Evolutionary conservation across 2,797 vertebrate species (phyloP), one percentile per base, ranked within the genome.

Genomic region (Sebastes nivosus): DNA sequence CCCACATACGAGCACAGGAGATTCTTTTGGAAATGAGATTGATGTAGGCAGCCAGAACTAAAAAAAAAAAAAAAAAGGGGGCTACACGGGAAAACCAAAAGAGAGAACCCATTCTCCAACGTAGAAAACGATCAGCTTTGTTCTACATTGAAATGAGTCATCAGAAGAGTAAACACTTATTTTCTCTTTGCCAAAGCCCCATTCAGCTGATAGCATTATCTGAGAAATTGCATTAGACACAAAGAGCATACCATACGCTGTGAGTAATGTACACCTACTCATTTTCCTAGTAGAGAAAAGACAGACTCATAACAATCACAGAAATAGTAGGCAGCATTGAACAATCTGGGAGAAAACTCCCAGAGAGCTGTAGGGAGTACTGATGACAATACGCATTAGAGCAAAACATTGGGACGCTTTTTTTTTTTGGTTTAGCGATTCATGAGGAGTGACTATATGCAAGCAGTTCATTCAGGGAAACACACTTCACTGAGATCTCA

Each of bases 181-280:
- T 83, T 85, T 61, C n/a, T 46, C 54, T 66, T 68, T 72, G 25
- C 11, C n/a, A 54, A 38, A 73, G 60, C 73, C 34, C 36, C 81
- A n/a, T 88, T 87, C 50, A 61, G 77, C 77, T 85, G 71, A 91
- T 86, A 70, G 79, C 60, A 67, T 89, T 90, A 84, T 91, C 73
- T 60, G 80, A 64, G 60, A 83, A 88, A 93, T 82, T 87, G 82
- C 67, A 91, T 80, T 67, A 80, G 68, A 76, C 82, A 79, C 52
- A 30, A 80, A 29, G 14, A 69, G 25, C 73, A 82, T 66, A 71
- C 74, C 77, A 46, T 82, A 72, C 22, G 14, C 79, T 75, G 69
- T 72, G 80, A 71, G 59, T 83, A 79, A 85, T 67, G 52, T 57
- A 73, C 55, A 85, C 67, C 79, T 85, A 75, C 58, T 77, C 55